These are phyloP conservation scores for Drosophila hamatofila DNA, from an alignment of 2,888 invertebrate genomes.

Conservation along the genomic window DNA sequence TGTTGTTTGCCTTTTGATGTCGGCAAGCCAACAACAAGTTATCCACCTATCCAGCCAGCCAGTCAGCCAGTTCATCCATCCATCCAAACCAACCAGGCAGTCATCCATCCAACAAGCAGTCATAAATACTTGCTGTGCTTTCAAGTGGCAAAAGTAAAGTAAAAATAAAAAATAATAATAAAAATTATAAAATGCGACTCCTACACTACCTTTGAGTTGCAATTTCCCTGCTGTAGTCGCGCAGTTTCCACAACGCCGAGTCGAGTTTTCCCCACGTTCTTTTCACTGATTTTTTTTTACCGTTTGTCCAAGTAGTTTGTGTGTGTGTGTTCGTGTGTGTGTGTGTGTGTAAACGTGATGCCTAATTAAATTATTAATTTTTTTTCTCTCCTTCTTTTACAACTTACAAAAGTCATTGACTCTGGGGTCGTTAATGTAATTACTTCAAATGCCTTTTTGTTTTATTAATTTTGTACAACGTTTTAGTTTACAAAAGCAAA, in stretches of 20 bases:
- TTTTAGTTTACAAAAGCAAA: not conserved
- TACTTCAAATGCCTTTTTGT: conserved; percentile 8
- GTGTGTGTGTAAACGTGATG: conserved; percentile 34
- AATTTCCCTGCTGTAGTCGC: conserved; percentile 35
- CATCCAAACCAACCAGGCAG: conserved; percentile 51
- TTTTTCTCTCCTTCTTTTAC: conserved; percentile 17
- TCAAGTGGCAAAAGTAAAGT: conserved; percentile 65
- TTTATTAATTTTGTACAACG: not conserved
- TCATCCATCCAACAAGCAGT: conserved; percentile 58
- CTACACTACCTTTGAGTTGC: conserved; percentile 66
- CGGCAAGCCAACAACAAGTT: conserved; percentile 38
- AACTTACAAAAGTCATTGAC: conserved; percentile 54
- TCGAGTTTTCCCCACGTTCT: conserved; percentile 53
- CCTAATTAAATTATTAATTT: conserved; percentile 70
- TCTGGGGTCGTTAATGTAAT: conserved; percentile 27
- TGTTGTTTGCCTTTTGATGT: conserved; percentile 71
- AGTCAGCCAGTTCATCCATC: conserved; percentile 21
- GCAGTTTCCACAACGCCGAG: conserved; percentile 53
- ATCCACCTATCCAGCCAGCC: conserved; percentile 20
- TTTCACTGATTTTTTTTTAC: conserved; percentile 66
- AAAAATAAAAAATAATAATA: conserved; percentile 34
- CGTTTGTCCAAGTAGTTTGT: conserved; percentile 42
- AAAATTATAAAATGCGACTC: conserved; percentile 69
- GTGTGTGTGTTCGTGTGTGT: conserved; percentile 28
- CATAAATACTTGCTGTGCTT: conserved; percentile 78